Evolutionary conservation across 2,797 vertebrate genomes (phyloP).

Genomic region (Sebastes melanostomus): DNA sequence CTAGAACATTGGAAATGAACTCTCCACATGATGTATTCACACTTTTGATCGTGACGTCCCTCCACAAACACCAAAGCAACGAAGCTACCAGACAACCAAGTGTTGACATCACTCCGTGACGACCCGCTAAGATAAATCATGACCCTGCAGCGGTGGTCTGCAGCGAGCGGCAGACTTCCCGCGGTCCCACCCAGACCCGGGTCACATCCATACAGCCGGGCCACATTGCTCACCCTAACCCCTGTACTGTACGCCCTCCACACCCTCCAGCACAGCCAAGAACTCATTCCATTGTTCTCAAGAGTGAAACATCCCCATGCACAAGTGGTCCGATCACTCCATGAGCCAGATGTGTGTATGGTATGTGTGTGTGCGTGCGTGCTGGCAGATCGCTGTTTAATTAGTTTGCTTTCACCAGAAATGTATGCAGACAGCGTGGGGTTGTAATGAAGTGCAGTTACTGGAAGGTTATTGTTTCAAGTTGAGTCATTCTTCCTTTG

Average conservation of each 20-base stretch:
- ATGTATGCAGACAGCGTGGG: neutral
- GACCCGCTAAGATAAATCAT: conserved; percentile 41
- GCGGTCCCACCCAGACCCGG: conserved; percentile 66
- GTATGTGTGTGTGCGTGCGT: neutral
- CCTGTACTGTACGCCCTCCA: conserved; percentile 45
- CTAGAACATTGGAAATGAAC: conserved; percentile 1
- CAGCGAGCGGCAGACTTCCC: conserved; percentile 55
- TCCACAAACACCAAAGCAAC: conserved; percentile 17
- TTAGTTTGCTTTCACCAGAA: neutral
- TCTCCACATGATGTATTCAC: conserved; percentile 8
- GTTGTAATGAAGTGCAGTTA: conserved; percentile 5
- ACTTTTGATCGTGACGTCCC: conserved; percentile 14
- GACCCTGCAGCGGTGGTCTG: conserved; percentile 21
- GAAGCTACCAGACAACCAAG: neutral
- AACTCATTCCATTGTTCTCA: conserved; percentile 75
- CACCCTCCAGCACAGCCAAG: conserved; percentile 53
- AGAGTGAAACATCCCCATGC: conserved; percentile 56
- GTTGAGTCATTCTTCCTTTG: neutral
- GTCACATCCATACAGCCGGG: conserved; percentile 61
- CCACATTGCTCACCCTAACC: conserved; percentile 58
- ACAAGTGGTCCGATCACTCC: conserved; percentile 31
- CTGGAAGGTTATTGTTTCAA: conserved; percentile 26
- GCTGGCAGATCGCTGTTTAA: conserved; percentile 5
- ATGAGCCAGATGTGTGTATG: conserved; percentile 32
- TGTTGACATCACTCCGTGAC: conserved; percentile 47